A percentile compares a stretch with the other conserved stretches of the same genome.
Evolutionary conservation across 2,113 vertebrate genomes (phyloP).

Genomic region (Grantiella picta): DNA sequence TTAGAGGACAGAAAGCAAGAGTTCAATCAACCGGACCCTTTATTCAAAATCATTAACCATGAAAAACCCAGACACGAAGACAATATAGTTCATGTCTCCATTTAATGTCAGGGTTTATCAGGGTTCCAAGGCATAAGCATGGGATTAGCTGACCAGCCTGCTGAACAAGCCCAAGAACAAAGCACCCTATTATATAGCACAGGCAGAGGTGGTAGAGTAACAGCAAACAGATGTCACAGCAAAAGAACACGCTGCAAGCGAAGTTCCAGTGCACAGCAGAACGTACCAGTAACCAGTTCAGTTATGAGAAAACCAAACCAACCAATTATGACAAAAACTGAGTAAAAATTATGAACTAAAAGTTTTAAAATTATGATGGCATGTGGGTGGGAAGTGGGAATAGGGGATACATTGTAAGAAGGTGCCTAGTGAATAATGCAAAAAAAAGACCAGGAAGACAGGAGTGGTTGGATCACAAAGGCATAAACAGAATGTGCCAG

Average conservation of each 20-base stretch:
- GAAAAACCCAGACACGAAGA: not conserved
- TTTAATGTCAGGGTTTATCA: not conserved
- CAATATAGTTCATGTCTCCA: not conserved
- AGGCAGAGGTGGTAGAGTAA: not conserved
- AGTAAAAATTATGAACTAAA: not conserved
- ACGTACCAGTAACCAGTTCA: not conserved
- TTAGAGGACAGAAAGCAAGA: not conserved
- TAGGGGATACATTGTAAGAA: not conserved
- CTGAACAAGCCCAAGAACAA: not conserved
- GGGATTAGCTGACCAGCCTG: not conserved
- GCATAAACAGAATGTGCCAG: not conserved
- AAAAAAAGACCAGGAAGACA: not conserved
- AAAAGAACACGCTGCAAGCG: not conserved
- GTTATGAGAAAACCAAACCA: not conserved
- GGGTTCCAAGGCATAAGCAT: not conserved
- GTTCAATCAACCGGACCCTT: not conserved
- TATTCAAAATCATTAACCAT: not conserved
- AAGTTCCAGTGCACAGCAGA: not conserved
- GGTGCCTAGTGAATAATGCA: not conserved
- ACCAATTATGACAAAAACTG: not conserved
- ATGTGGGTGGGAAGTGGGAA: not conserved
- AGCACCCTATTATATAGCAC: not conserved
- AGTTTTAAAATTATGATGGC: not conserved
- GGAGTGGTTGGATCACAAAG: not conserved
- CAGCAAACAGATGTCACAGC: not conserved